Conservation (phyloP, 2,113 vertebrate genomes). For the Australoheros scitulus region DNA sequence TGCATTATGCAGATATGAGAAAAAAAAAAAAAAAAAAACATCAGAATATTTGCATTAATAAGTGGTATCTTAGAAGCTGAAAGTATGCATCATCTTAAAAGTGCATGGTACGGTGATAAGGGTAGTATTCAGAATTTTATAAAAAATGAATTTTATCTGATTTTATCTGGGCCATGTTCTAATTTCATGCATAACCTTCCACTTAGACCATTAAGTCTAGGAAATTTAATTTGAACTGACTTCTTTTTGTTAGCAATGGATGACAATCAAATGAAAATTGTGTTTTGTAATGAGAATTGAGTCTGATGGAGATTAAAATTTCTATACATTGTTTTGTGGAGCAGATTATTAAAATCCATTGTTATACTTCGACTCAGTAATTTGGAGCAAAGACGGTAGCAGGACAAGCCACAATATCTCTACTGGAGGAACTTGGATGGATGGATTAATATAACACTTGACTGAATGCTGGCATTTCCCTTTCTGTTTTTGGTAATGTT, state of each 20-base stretch:
- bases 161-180: neutral
- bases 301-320: neutral
- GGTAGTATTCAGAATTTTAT: neutral
- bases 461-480: neutral
- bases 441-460: neutral
- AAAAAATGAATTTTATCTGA: neutral
- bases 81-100: neutral
- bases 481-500: neutral
- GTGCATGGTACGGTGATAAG: neutral
- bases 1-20: neutral
- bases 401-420: neutral
- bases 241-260: neutral
- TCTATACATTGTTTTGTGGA: too few relatives aligned
- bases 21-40: rapidly evolving
- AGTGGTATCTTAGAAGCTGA: neutral
- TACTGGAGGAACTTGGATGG: neutral
- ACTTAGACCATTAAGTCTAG: neutral
- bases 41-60: neutral
- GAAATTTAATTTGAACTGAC: neutral
- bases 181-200: neutral
- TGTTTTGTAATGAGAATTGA: neutral
- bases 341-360: neutral
- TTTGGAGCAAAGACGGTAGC: neutral
- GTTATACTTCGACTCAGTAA: neutral
- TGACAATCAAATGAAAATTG: neutral